phyloP scores from a whole-genome alignment of 1,140 invertebrate species.

The Drosophila orosa region DNA sequence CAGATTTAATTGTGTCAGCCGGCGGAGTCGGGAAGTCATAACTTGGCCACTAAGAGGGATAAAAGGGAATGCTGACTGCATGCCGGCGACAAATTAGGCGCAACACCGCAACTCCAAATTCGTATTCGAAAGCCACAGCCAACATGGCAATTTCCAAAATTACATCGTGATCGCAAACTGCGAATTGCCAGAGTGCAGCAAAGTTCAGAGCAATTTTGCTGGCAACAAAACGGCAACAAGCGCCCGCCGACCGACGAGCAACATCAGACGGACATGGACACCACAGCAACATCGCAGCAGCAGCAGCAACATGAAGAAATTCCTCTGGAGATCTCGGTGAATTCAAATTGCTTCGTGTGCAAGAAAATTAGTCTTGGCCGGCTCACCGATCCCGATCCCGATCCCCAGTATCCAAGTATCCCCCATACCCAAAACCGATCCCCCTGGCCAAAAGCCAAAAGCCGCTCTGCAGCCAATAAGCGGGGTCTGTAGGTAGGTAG shows the following conservation, averaged over 20 bases:
- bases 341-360: conserved; percentile 84
- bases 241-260: conserved; percentile 49
- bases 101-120: conserved; percentile 39
- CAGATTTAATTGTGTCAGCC: conserved; percentile 70
- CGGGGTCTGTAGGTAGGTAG: conserved; percentile 47
- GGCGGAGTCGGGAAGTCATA: conserved; percentile 78
- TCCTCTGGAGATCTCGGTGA: conserved; percentile 68
- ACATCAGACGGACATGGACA: conserved; percentile 44
- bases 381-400: conserved; percentile 46
- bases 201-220: conserved; percentile 83
- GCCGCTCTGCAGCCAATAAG: conserved; percentile 58
- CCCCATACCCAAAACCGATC: conserved; percentile 11
- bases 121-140: conserved; percentile 50
- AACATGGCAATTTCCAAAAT: conserved; percentile 83
- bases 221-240: conserved; percentile 71
- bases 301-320: conserved; percentile 54
- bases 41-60: conserved; percentile 20
- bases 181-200: conserved; percentile 80
- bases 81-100: conserved; percentile 69
- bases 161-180: conserved; percentile 83
- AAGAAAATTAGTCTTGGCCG: conserved; percentile 83
- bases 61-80: conserved; percentile 31
- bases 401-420: conserved; percentile 19
- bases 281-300: conserved; percentile 36
- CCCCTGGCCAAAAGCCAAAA: conserved; percentile 53